phyloP scores from a whole-genome alignment of 2,797 vertebrate genomes.

The Spinus olivaceus region DNA sequence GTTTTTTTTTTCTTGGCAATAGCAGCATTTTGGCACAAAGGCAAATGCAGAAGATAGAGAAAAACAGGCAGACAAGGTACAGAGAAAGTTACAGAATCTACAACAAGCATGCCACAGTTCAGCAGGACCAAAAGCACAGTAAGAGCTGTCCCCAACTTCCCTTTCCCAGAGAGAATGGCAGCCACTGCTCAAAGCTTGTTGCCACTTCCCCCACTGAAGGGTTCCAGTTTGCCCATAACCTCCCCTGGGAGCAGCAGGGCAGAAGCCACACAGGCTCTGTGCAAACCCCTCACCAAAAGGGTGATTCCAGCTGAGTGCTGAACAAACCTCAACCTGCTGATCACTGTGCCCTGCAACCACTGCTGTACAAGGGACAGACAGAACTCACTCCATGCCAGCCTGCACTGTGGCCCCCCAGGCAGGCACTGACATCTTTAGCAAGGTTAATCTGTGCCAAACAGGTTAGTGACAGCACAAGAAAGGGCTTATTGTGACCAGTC shows the following conservation, averaged over 20 bases:
- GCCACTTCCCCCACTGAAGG: not conserved
- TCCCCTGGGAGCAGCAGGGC: not conserved
- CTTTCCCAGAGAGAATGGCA: not conserved
- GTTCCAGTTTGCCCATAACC: not conserved
- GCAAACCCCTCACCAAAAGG: not conserved
- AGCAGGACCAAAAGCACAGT: not conserved
- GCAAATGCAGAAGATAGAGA: slow-evolving; percentile 8
- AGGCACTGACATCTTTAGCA: not conserved
- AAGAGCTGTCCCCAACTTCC: not conserved
- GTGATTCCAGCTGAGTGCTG: not conserved
- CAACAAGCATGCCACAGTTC: not conserved
- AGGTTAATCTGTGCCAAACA: slow-evolving; percentile 5
- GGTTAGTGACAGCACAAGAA: not conserved
- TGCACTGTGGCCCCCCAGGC: not conserved
- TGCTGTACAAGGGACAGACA: accelerated
- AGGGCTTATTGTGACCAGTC: not conserved
- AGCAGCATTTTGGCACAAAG: slow-evolving; percentile 47
- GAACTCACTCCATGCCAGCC: not conserved
- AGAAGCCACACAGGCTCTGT: not conserved
- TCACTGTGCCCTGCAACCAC: not conserved
- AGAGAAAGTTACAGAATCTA: slow-evolving; percentile 40
- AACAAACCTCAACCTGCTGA: not conserved
- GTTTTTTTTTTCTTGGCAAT: slow-evolving; percentile 4
- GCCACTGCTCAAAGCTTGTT: slow-evolving; percentile 27
- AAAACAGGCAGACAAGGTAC: slow-evolving; percentile 18